Base-by-base conservation (phyloP, 1,140 invertebrate species). In the Drosophila ficusphila region DNA sequence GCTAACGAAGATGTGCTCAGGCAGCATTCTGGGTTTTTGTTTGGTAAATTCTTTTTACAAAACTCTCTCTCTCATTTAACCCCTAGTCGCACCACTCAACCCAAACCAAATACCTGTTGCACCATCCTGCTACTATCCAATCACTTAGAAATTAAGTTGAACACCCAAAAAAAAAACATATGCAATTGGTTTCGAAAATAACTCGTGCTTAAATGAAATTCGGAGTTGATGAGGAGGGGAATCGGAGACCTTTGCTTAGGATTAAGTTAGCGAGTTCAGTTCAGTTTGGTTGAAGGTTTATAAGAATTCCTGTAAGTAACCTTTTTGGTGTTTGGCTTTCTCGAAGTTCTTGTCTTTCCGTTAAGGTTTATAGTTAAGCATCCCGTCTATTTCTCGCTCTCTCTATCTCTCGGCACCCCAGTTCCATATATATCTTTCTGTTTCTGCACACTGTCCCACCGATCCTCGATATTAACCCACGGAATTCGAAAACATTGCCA, bases 1-100 rank as follows among this genome's bases (percentile, higher is more conserved):
- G 91, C 93, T 76, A 90, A 92, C 76, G 89, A 92, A 85, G 85
- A 88, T 89, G 90, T 91, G 69, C 89, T 91, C 56, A 79, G 90
- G 70, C 90, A 91, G 76, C 90, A 91, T 58, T 90, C 81, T 88
- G 89, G 79, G 72, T 91, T 91, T 89, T 90, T 91, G 78, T 89
- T 88, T 91, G 90, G 90, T 91, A 91, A 91, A 90, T 91, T 85
- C 53, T 89, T 77, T 77, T 76, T 83, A 76, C 73, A 89, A 69
- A 86, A 75, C 47, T 73, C 42, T 25, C 49, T 25, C 49, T 52
- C 46, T 53, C 60, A 73, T 74, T 25, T 75, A 74, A 67, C 58
- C 70, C 38, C 25, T 25, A 42, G 38, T 38, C 25, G 54, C 68
- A 74, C 69, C 67, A 74, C 69, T 60, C 34, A 44, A 60, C 29